Base-by-base conservation (phyloP, 2,113 vertebrate species). In the Bettongia penicillata region DNA sequence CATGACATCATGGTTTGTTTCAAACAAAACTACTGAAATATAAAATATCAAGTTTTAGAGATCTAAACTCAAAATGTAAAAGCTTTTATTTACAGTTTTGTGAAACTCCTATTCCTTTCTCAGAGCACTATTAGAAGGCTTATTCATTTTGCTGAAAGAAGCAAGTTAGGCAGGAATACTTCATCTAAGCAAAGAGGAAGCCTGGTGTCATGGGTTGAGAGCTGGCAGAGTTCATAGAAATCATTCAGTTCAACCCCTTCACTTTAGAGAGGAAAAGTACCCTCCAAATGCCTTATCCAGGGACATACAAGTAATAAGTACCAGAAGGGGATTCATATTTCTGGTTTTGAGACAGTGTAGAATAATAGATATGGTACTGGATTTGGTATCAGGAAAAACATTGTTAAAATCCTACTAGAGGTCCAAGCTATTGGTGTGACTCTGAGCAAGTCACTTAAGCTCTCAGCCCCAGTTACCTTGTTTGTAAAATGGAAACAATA, bases 1-100 rank as follows among this genome's bases (percentile, higher is more conserved):
- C 28, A 14, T 91, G 55, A 94, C 28, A 43, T 96, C 53, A 90
- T 93, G 68, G 92, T 90, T 47, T 57, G 91, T 6, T 53, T 48
- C 19, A 37, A 49, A 51, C 50, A 95, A 77, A 50, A 48, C 50
- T 51, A 50, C 68, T 50, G 47, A 50, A 90, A 94, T 26, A 37
- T 57, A 90, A 91, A 95, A 50, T 53, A 12, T 47, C 25, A n/a
- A n/a, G 1, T 37, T 93, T 51, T 57, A 43, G 55, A 52, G 50
- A 91, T 93, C 48, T 84, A 48, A 50, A 77, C 51, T 26, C 53
- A 48, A 92, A 90, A 37, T 95, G 49, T 84, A 12, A 51, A 51
- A 52, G 48, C 53, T 90, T 55, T 57, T n/a, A 84, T 28, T 47
- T 50, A 24, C 37, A 47, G n/a, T 50, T 93, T 94, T 93, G 48